Percentiles rank a stretch among this genome's conserved stretches.
Evolutionary conservation across 2,113 vertebrate genomes (phyloP).

Genomic region (Solenodon paradoxus): DNA sequence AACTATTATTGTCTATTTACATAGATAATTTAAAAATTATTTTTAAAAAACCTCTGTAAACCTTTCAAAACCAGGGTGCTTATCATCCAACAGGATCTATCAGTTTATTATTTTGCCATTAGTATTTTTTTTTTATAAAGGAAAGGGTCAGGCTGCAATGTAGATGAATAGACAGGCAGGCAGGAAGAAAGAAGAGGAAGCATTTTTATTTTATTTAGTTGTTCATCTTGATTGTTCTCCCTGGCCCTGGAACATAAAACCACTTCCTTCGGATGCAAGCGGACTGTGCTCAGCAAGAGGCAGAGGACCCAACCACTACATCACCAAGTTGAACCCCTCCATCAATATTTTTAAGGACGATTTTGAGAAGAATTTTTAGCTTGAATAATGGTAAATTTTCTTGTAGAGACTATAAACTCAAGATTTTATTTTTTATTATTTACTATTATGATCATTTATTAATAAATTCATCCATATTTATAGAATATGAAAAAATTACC

Average conservation of each 20-base stretch:
- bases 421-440: constrained; percentile 22
- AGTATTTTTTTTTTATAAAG: too few relatives aligned
- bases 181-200: too few relatives aligned
- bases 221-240: too few relatives aligned
- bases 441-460: not conserved
- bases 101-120: not conserved
- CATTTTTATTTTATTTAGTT: too few relatives aligned
- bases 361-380: constrained; percentile 51
- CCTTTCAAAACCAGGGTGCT: not conserved
- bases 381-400: not conserved
- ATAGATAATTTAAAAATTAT: constrained; percentile 45
- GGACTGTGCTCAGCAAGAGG: too few relatives aligned
- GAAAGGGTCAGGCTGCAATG: too few relatives aligned
- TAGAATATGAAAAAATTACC: not conserved
- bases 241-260: too few relatives aligned
- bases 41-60: constrained; percentile 13
- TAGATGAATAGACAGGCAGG: too few relatives aligned
- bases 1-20: constrained; percentile 10
- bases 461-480: constrained; percentile 42
- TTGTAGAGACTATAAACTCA: not conserved
- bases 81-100: not conserved
- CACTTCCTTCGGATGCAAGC: too few relatives aligned
- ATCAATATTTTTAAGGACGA: not conserved
- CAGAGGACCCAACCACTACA: too few relatives aligned
- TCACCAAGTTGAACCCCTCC: too few relatives aligned